These are phyloP conservation scores for Cyphomyrus plagiostoma DNA, from an alignment of 2,113 vertebrate species.

Conservation along the genomic window DNA sequence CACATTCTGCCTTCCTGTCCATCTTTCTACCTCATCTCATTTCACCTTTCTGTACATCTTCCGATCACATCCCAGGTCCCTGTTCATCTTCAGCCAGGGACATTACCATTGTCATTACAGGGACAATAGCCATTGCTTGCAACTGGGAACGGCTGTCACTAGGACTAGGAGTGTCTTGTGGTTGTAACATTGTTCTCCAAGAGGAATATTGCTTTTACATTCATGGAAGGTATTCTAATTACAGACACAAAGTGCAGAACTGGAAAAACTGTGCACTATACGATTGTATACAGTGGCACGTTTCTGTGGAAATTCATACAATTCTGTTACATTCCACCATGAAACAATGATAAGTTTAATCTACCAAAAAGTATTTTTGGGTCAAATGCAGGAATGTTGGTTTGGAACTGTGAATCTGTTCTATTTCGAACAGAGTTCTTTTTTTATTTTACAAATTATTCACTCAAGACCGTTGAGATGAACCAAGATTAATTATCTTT, in stretches of 20 bases:
- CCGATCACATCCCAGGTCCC: not conserved
- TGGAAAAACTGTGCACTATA: not conserved
- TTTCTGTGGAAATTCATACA: not conserved
- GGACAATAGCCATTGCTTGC: not conserved
- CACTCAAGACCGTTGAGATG: not conserved
- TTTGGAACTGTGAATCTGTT: not conserved
- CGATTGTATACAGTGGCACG: not conserved
- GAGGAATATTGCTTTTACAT: not conserved
- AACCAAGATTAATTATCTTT: conserved; percentile 15
- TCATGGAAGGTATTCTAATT: not conserved
- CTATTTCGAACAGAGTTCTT: not conserved
- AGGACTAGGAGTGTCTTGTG: not conserved
- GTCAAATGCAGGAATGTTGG: not conserved
- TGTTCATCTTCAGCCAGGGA: not conserved
- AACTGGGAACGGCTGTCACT: not conserved
- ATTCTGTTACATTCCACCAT: not conserved
- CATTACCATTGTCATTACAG: no score
- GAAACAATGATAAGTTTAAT: not conserved
- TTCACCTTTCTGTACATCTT: not conserved
- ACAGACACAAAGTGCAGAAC: not conserved
- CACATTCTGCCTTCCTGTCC: not conserved
- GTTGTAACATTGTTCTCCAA: not conserved
- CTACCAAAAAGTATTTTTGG: not conserved
- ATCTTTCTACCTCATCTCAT: not conserved
- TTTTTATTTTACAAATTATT: conserved; percentile 7